These are phyloP conservation scores for Trichosurus vulpecula DNA, from an alignment of 2,797 vertebrate genomes.

Conservation along the genomic window DNA sequence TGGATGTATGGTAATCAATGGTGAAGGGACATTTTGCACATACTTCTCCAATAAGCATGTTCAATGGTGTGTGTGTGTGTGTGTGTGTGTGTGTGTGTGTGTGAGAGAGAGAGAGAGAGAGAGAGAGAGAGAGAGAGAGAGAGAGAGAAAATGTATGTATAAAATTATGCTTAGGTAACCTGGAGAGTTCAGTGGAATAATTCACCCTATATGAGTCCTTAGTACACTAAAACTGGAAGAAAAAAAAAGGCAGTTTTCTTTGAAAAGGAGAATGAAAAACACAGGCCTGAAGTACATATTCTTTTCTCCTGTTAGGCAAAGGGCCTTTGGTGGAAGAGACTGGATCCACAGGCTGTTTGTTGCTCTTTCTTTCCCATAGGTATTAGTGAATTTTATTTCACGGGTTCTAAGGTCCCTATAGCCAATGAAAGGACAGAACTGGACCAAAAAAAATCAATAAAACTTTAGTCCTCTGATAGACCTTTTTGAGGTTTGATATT, in stretches of 20 bases:
- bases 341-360: constrained; percentile 55
- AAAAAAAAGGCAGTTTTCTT: constrained; percentile 79
- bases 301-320: constrained; percentile 75
- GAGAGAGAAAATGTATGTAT: too few relatives aligned
- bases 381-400: constrained; percentile 39
- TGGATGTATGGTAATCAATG: not conserved
- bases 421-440: not conserved
- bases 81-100: not conserved
- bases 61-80: not conserved
- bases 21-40: not conserved
- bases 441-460: not conserved
- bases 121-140: too few relatives aligned
- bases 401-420: not conserved
- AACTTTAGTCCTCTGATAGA: constrained; percentile 5
- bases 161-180: constrained; percentile 64
- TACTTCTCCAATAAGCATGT: not conserved
- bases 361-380: constrained; percentile 68
- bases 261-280: constrained; percentile 80
- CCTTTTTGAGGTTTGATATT: constrained; percentile 50
- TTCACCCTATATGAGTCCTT: constrained; percentile 77
- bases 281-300: constrained; percentile 79
- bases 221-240: constrained; percentile 65
- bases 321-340: constrained; percentile 75
- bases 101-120: too few relatives aligned
- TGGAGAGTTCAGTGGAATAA: constrained; percentile 76